These are phyloP conservation scores for Cylas formicarius DNA, from an alignment of 1,140 invertebrate species.

Conservation along the genomic window DNA sequence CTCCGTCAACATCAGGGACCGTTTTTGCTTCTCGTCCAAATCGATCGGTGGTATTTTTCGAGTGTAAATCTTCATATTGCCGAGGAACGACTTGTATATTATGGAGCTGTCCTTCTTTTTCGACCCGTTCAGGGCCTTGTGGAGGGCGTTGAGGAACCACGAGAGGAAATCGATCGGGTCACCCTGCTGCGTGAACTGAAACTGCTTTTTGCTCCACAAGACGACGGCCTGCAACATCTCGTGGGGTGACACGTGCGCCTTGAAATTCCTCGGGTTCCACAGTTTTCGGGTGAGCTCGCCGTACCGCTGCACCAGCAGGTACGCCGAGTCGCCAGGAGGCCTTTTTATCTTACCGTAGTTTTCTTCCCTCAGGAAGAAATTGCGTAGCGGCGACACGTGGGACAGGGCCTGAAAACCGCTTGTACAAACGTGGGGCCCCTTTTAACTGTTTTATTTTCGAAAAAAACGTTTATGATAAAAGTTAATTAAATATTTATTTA, in stretches of 20 bases:
- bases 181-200: constrained; percentile 98
- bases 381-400: constrained; percentile 86
- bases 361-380: constrained; percentile 91
- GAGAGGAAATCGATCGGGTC: constrained; percentile 96
- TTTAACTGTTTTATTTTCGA: too few species aligned
- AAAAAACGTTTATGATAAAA: too few species aligned
- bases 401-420: constrained; percentile 78
- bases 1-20: constrained; percentile 66
- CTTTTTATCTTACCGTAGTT: constrained; percentile 85
- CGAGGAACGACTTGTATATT: constrained; percentile 92
- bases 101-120: constrained; percentile 83
- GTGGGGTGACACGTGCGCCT: constrained; percentile 98
- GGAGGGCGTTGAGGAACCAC: constrained; percentile 92
- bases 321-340: constrained; percentile 86
- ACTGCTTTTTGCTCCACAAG: constrained; percentile 94
- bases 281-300: constrained; percentile 96
- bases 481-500: too few species aligned
- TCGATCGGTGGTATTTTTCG: constrained; percentile 92
- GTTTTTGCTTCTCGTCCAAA: constrained; percentile 81
- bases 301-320: constrained; percentile 91
- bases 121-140: constrained; percentile 81
- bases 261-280: constrained; percentile 99
- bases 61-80: constrained; percentile 91
- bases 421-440: too few species aligned
- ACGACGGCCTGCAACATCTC: constrained; percentile 99